Base-by-base conservation (phyloP, 2,888 invertebrate genomes). In the Cataglyphis albicans region DNA sequence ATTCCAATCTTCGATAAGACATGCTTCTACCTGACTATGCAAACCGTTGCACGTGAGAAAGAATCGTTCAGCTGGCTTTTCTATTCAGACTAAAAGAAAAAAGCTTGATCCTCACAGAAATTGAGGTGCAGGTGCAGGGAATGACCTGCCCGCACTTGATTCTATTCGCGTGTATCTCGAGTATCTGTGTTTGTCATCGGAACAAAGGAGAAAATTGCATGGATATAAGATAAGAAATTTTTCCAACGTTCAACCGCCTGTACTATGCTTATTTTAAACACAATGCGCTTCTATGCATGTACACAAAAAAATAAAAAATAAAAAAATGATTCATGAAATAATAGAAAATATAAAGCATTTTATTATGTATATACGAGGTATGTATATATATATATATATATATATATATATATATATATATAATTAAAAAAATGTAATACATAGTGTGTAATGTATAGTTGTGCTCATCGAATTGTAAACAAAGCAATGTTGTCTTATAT, bases 41-140 rank as follows among this genome's bases (percentile, higher is more conserved):
- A 70, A 84, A 76, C 35, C 61, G 57, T 44, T 41, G 76, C 83
- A 70, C 84, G 83, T 84, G 84, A 83, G 84, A 57, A 81, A 81
- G 70, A 72, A 81, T 70, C 70, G 57, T 72, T 83, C 72, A 70
- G 9, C 72, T 72, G 83, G 83, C 64, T 83, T 76, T 78, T 65
- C 57, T 65, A 59, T 83, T 74, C 52, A 63, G 59, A 64, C 10
- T 75, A 4, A 65, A 76, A 74, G 72, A 68, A 83, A 84, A 81
- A 73, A 15, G 41, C 25, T 35, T 81, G 70, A 81, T 70, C 64
- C 65, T 48, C 12, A 59, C 52, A 52, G 59, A 72, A 81, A 81
- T 63, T 64, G 63, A 52, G 41, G 41, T 25, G 72, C 59, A 57
- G 44, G 64, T 41, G 41, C 10, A 80, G 38, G 48, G 61, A 82